These are phyloP conservation scores for Cyclina sinensis DNA, from an alignment of 1,140 invertebrate species.

Conservation along the genomic window DNA sequence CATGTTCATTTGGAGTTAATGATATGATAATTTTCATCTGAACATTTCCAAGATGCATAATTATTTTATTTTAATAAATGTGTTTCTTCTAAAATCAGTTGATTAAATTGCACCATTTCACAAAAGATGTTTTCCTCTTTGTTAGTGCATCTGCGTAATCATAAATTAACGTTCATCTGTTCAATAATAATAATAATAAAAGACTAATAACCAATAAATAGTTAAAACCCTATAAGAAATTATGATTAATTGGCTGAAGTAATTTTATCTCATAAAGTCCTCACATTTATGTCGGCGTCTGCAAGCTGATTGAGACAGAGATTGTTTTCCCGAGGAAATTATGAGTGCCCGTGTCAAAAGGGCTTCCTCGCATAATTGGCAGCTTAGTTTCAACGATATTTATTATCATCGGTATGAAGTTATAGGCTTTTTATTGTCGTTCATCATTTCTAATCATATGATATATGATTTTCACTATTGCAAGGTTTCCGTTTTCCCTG, in stretches of 20 bases:
- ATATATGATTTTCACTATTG: slow-evolving; percentile 58
- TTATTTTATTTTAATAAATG: too few species aligned
- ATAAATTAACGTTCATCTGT: background rate
- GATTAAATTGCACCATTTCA: too few species aligned
- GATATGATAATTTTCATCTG: too few species aligned
- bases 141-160: too few species aligned
- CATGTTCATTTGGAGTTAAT: too few species aligned
- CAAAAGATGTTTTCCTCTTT: too few species aligned
- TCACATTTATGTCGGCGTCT: background rate
- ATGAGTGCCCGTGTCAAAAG: slow-evolving; percentile 36
- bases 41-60: too few species aligned
- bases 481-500: slow-evolving; percentile 34
- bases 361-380: slow-evolving; percentile 60
- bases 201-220: background rate
- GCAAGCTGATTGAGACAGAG: background rate
- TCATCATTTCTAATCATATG: slow-evolving; percentile 68
- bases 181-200: too few species aligned
- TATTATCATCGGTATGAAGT: slow-evolving; percentile 63
- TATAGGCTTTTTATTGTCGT: slow-evolving; percentile 48
- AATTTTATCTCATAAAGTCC: slow-evolving; percentile 9
- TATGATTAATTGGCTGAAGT: slow-evolving; percentile 43
- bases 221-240: slow-evolving; percentile 29
- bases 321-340: slow-evolving; percentile 34
- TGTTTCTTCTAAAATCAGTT: too few species aligned
- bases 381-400: slow-evolving; percentile 59